phyloP scores from a whole-genome alignment of 2,113 vertebrate species.

The Nesoenas mayeri region DNA sequence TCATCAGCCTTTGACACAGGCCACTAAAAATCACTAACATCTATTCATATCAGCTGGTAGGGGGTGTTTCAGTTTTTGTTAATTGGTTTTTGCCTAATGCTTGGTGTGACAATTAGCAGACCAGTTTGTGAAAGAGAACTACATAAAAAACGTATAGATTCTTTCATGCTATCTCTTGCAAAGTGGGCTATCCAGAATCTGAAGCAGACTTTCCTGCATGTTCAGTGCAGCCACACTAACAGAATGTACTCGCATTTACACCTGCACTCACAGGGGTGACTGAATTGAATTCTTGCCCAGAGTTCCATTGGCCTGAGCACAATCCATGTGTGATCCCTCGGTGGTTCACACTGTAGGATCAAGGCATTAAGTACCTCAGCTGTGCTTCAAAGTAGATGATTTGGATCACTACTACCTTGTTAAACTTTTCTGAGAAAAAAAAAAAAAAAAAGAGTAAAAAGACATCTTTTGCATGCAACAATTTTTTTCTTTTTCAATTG shows the following conservation, averaged over 20 bases:
- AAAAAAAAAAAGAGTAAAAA: neutral
- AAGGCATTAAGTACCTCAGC: neutral
- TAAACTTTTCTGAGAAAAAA: neutral
- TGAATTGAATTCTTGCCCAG: neutral
- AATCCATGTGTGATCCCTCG: neutral
- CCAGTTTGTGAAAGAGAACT: neutral
- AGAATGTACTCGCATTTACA: neutral
- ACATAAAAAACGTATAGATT: neutral
- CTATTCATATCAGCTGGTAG: neutral
- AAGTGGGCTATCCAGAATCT: neutral
- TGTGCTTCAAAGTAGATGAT: neutral
- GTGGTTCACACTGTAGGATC: neutral
- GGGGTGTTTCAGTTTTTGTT: neutral
- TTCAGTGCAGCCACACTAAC: neutral
- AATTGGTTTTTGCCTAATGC: neutral
- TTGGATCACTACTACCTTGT: neutral
- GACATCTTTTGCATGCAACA: neutral
- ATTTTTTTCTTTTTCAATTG: neutral
- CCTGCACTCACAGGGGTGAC: neutral
- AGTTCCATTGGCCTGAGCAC: neutral
- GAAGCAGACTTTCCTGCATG: neutral
- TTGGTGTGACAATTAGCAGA: neutral
- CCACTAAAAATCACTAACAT: neutral
- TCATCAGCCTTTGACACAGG: neutral
- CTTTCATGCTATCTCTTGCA: neutral